These are phyloP conservation scores for Enteromius afrohamiltoni DNA, from an alignment of 2,797 vertebrate genomes.

Conservation along the genomic window DNA sequence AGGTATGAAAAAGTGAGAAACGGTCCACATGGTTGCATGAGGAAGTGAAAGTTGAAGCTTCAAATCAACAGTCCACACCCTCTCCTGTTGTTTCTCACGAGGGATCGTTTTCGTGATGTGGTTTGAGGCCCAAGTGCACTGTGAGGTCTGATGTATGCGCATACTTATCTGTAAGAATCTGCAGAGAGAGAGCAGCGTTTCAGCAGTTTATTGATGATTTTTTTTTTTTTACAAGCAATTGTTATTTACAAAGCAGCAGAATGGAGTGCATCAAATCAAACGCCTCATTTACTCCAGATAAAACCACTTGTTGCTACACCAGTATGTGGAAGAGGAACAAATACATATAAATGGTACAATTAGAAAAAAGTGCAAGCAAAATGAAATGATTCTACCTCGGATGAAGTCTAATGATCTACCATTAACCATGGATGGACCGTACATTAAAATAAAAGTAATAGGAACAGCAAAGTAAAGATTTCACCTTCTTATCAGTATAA, in stretches of 20 bases:
- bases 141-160: slow-evolving; percentile 1
- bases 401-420: background rate
- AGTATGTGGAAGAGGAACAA: slow-evolving; percentile 31
- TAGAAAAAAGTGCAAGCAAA: slow-evolving; percentile 28
- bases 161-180: background rate
- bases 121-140: background rate
- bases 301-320: slow-evolving; percentile 40
- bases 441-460: background rate
- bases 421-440: background rate
- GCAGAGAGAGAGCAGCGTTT: slow-evolving; percentile 4
- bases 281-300: slow-evolving; percentile 15
- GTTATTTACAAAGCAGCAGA: slow-evolving; percentile 46
- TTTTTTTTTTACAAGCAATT: slow-evolving; percentile 35
- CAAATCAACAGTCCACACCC: background rate
- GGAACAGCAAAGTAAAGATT: background rate
- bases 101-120: background rate
- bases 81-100: background rate
- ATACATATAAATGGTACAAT: slow-evolving; percentile 22
- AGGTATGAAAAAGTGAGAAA: background rate
- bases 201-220: slow-evolving; percentile 52
- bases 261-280: slow-evolving; percentile 26
- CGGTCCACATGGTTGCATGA: background rate
- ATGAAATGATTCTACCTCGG: background rate
- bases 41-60: slow-evolving; percentile 11
- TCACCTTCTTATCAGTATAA: background rate